Base-by-base conservation (phyloP, 2,888 invertebrate species). In the Ferrisia virgata region DNA sequence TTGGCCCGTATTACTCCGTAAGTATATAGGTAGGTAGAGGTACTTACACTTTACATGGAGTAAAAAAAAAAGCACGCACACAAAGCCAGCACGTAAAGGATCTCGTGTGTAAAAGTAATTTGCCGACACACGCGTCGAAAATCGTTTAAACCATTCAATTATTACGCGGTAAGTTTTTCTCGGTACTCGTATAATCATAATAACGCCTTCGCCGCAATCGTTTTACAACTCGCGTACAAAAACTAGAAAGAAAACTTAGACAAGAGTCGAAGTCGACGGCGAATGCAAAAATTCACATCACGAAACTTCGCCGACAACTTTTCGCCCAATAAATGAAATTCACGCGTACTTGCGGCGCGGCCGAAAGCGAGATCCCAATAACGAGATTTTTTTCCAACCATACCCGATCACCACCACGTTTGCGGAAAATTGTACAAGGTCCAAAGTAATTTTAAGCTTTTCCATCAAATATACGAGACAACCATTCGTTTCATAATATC, bases 121-220 rank as follows among this genome's bases (percentile, higher is more conserved):
- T 64, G 28, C 64, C 64, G 28, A 64, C 31, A 64, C 64, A 64
- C 64, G 64, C 64, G 64, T 64, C 64, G 13, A 64, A 64, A 64
- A 64, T 64, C 64, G 64, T 64, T 64, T 64, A 64, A 64, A 64
- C 64, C 64, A 64, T 64, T 64, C 64, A 64, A 64, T 64, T 64
- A 64, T 28, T 28, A 25, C 64, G 13, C 64, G 13, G 28, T 64
- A 64, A 64, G 28, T 64, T 64, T 64, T 64, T 64, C 64, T 18
- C 53, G 18, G 53, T 64, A 28, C 64, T 64, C 15, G 28, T 43
- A 13, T 64, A 64, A 64, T 64, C 64, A 64, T 28, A 64, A 64
- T 64, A 64, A 64, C 64, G 64, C 64, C 28, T 53, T 53, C 15
- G 64, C 28, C 64, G 64, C 64, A 64, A 64, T 64, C 18, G 64